These are phyloP conservation scores for Pegoplata infirma DNA, from an alignment of 2,888 invertebrate genomes.

Conservation along the genomic window DNA sequence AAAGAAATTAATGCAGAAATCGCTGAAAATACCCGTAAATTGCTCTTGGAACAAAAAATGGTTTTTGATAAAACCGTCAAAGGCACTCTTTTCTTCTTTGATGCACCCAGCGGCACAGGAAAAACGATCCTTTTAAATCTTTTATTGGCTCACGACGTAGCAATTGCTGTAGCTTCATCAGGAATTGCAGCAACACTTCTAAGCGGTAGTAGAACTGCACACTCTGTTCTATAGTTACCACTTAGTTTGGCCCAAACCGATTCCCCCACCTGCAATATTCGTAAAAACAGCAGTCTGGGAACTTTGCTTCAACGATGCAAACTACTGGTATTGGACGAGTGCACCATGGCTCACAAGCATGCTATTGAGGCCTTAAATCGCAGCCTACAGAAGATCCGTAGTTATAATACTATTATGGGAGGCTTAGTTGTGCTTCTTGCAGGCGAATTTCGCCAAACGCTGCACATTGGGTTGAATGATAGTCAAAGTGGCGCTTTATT, in stretches of 20 bases:
- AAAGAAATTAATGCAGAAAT: background rate
- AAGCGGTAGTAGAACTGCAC: conserved; percentile 35
- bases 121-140: no score
- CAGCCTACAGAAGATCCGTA: no score
- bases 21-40: background rate
- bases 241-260: conserved; percentile 66
- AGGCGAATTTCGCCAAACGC: conserved; percentile 26
- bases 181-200: conserved; percentile 30
- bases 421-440: conserved; percentile 45
- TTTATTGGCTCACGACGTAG: conserved; percentile 20
- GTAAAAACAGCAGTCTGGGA: conserved; percentile 12
- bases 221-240: conserved; percentile 52
- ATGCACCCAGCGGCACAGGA: no score
- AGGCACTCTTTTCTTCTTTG: no score
- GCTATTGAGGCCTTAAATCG: no score
- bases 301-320: conserved; percentile 7
- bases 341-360: no score
- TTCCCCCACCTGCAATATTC: conserved; percentile 66
- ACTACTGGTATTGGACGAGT: no score
- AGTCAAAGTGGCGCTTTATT: no score
- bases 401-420: no score
- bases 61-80: conserved; percentile 18
- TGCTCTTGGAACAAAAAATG: background rate
- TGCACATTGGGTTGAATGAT: no score
- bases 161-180: conserved; percentile 30